These are phyloP conservation scores for Oophaga pumilio DNA, from an alignment of 2,113 vertebrate species.

Conservation along the genomic window DNA sequence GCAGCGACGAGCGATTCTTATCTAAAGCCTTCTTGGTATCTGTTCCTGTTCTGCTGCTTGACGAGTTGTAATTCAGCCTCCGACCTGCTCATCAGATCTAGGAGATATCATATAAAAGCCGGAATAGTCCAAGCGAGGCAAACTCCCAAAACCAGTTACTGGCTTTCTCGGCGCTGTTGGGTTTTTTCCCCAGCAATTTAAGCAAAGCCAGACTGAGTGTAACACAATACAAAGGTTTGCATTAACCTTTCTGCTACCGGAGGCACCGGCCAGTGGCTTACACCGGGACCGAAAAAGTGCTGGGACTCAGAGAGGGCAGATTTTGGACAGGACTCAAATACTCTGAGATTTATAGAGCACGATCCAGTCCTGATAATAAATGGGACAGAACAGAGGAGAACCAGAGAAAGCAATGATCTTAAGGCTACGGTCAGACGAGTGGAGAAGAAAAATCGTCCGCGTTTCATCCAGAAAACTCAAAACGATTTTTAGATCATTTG, in stretches of 20 bases:
- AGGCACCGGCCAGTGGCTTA: not conserved
- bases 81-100: slow-evolving; percentile 79
- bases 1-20: slow-evolving; percentile 74
- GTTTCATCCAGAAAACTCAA: no score
- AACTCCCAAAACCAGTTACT: not conserved
- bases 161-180: no score
- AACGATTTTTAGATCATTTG: no score
- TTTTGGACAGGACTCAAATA: not conserved
- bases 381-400: not conserved
- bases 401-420: not conserved
- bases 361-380: not conserved
- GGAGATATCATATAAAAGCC: slow-evolving; percentile 69
- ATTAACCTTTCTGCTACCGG: slow-evolving; percentile 9
- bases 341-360: not conserved
- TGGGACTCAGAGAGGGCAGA: not conserved
- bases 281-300: not conserved
- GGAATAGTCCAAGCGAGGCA: slow-evolving; percentile 64
- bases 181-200: not conserved
- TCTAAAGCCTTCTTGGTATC: slow-evolving; percentile 72
- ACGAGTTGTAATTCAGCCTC: slow-evolving; percentile 79
- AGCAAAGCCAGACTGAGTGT: slow-evolving; percentile 1
- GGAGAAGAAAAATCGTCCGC: no score
- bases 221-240: slow-evolving; percentile 24
- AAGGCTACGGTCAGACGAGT: not conserved
- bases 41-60: slow-evolving; percentile 72